phyloP scores from a whole-genome alignment of 2,113 vertebrate species.

The Zosterops lateralis region DNA sequence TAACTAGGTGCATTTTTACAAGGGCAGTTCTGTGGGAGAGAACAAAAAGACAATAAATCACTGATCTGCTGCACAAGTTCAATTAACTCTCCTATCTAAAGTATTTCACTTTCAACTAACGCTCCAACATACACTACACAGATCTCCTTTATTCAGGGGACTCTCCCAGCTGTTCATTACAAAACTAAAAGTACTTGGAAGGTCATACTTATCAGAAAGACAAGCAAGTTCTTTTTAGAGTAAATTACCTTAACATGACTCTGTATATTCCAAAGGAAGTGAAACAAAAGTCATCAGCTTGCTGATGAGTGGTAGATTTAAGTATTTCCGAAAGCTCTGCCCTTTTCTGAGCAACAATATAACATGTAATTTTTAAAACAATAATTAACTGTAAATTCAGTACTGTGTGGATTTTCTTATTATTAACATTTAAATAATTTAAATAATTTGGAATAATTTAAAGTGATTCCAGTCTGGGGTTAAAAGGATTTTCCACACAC shows the following conservation, averaged over 20 bases:
- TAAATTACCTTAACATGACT: not conserved
- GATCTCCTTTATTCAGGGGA: not conserved
- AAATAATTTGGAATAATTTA: not conserved
- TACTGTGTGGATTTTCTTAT: not conserved
- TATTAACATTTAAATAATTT: not conserved
- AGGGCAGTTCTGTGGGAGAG: not conserved
- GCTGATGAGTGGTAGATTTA: not conserved
- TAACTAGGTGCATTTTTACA: not conserved
- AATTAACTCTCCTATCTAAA: not conserved
- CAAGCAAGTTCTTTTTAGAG: not conserved
- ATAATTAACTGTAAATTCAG: not conserved
- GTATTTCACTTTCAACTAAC: not conserved
- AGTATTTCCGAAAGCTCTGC: not conserved
- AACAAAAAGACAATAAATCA: not conserved
- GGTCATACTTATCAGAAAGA: not conserved
- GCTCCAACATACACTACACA: not conserved
- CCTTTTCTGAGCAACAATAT: not conserved
- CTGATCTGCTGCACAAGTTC: not conserved
- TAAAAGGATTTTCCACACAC: not conserved
- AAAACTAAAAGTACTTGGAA: not conserved
- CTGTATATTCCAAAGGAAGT: constrained; percentile 61
- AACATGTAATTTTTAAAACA: not conserved
- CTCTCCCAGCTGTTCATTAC: not conserved
- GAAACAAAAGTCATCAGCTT: constrained; percentile 47
- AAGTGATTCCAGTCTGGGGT: not conserved